Conservation (phyloP, 2,113 vertebrate genomes). For the Caretta caretta region DNA sequence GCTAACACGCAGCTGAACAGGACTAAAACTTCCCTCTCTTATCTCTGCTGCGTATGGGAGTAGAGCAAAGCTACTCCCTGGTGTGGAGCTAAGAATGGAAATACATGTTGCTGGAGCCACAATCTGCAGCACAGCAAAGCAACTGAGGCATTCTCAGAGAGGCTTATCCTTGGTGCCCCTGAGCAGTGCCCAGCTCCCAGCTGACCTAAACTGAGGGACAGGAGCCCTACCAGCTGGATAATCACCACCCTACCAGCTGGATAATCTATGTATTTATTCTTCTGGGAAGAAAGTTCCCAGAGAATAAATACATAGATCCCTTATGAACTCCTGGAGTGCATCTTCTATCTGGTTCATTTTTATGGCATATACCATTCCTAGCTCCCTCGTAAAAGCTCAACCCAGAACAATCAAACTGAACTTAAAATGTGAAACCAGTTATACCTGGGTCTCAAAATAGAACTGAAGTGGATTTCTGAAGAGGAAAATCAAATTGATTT, state of each 20-base stretch:
- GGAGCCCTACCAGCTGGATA: neutral
- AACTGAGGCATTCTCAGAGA: neutral
- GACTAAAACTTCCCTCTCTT: neutral
- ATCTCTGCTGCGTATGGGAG: neutral
- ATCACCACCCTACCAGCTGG: neutral
- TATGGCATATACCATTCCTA: neutral
- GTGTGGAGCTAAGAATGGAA: neutral
- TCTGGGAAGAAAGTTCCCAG: neutral
- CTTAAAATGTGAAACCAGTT: constrained; percentile 7
- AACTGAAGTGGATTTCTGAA: neutral
- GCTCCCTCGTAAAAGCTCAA: neutral
- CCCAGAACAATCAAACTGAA: neutral
- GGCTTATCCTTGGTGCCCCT: neutral
- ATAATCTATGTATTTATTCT: too few species aligned
- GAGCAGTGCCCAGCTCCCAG: neutral
- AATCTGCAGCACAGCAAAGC: neutral
- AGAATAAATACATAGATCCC: neutral
- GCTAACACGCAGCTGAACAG: too few species aligned
- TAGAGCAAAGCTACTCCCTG: neutral
- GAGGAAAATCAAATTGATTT: neutral
- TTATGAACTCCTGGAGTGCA: neutral
- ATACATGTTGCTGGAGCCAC: neutral
- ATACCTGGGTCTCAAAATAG: neutral
- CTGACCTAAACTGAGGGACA: neutral
- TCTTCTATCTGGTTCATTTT: neutral